Base-by-base conservation (phyloP, 1,140 invertebrate species). In the Camponotus pennsylvanicus region DNA sequence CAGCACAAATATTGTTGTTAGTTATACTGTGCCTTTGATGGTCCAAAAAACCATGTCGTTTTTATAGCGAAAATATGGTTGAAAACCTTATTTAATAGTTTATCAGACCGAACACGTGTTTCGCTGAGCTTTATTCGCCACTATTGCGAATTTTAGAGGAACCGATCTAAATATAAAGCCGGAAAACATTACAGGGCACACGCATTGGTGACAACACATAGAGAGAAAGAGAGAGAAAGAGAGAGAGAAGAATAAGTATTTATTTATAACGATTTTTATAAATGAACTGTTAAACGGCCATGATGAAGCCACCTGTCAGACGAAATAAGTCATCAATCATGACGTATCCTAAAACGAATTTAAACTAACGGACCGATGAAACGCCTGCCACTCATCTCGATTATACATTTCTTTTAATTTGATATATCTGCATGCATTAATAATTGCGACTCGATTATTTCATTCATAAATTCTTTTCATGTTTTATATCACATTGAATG, bases 211-310 rank as follows among this genome's bases (percentile, higher is more conserved):
- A 9, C 37, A 27, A 37, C 45, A 40, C 11, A 34, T 2, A 40
- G 11, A 49, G 4, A 61, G 75, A 64, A 42, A 37, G 15, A 45
- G 42, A 45, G 42, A 45, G n/a, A 75, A 8, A 55, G 11, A 55
- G 4, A 55, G 4, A 18, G 63, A 66, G 49, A 49, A 27, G 61
- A 42, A 78, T 49, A 63, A 11, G 32, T 34, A 84, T 76, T 90
- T 90, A 90, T 90, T 90, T 90, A 86, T 78, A 89, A 73, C 70
- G 45, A 70, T 86, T 90, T 88, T 90, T 86, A 79, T 90, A 90
- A 88, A 90, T 75, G 83, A 90, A 69, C 55, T 84, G 78, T 49
- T 90, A 90, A 90, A 90, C 57, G 83, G 49, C 42, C n/a, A 27
- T n/a, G 78, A 88, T 69, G 89, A 79, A 64, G 67, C 49, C 59